phyloP scores from a whole-genome alignment of 2,888 invertebrate genomes.

The Mythimna vitellina region DNA sequence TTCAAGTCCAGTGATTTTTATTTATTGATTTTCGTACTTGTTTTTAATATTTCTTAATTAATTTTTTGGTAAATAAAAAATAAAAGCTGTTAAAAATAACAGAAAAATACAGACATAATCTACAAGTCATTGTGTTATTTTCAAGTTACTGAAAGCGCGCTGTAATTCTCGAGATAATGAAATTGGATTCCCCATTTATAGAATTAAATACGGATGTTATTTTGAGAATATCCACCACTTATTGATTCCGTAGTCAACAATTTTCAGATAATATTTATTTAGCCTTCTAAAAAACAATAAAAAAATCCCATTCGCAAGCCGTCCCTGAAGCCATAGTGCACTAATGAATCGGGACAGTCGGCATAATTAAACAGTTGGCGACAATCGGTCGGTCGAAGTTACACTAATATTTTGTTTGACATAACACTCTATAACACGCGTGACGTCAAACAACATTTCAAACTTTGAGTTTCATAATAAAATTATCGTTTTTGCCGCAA shows the following conservation, averaged over 20 bases:
- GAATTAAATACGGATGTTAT: not conserved
- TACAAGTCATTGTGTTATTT: not conserved
- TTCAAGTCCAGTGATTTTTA: not conserved
- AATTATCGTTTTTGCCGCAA: not conserved
- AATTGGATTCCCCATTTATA: not conserved
- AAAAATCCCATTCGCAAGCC: constrained; percentile 64
- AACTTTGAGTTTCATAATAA: constrained; percentile 7
- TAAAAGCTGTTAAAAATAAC: not conserved
- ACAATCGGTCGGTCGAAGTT: constrained; percentile 80
- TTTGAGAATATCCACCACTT: not conserved
- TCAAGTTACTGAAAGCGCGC: not conserved
- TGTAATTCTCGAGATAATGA: not conserved
- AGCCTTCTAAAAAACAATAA: constrained; percentile 4
- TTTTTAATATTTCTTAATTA: not conserved
- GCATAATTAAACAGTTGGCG: constrained; percentile 89
- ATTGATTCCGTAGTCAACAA: not conserved
- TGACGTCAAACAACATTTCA: constrained; percentile 55
- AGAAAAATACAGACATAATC: not conserved
- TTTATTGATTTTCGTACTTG: not conserved
- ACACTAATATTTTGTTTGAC: constrained; percentile 77
- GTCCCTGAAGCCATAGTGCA: constrained; percentile 83
- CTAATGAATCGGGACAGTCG: constrained; percentile 89
- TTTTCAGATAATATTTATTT: not conserved
- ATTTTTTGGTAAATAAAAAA: not conserved
- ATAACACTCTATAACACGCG: constrained; percentile 53